A percentile compares a stretch with the other conserved stretches of the same genome.
phyloP scores from a whole-genome alignment of 2,888 invertebrate genomes.

The Drosophila algonquin region DNA sequence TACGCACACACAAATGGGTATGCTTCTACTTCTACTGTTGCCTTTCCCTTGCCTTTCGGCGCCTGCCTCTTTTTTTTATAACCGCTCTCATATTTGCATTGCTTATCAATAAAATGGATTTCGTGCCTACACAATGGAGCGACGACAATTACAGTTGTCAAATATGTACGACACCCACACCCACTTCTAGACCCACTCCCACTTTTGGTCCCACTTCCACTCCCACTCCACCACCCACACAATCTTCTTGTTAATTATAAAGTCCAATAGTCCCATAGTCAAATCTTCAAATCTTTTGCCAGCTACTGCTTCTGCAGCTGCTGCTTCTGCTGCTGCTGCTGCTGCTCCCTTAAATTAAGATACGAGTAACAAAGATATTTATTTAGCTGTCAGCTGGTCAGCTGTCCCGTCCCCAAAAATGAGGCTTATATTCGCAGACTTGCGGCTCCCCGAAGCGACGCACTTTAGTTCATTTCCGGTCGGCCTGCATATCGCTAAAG shows the following conservation, averaged over 20 bases:
- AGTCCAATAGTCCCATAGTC: conserved; percentile 27
- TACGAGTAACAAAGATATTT: conserved; percentile 27
- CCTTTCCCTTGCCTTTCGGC: background rate
- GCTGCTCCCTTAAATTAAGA: conserved; percentile 21
- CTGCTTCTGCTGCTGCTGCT: conserved; percentile 9
- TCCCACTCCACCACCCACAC: conserved; percentile 7
- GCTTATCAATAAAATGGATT: conserved; percentile 63
- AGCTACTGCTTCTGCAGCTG: background rate
- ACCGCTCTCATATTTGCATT: conserved; percentile 25
- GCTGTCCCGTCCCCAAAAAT: conserved; percentile 3
- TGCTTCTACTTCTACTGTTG: conserved; percentile 7
- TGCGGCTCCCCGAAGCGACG: background rate
- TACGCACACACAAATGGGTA: background rate
- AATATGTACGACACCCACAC: conserved; percentile 51
- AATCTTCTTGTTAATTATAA: conserved; percentile 17
- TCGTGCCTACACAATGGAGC: conserved; percentile 54
- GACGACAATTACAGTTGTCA: conserved; percentile 75
- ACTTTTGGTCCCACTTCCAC: background rate
- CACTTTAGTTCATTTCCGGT: conserved; percentile 22
- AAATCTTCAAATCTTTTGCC: conserved; percentile 37
- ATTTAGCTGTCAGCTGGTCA: conserved; percentile 40
- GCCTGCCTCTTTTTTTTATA: conserved; percentile 16
- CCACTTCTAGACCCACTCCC: conserved; percentile 18
- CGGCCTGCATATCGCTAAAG: conserved; percentile 20
- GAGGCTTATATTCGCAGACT: conserved; percentile 20